These are phyloP conservation scores for Serranus cabrilla DNA, from an alignment of 2,797 vertebrate genomes.

Conservation along the genomic window DNA sequence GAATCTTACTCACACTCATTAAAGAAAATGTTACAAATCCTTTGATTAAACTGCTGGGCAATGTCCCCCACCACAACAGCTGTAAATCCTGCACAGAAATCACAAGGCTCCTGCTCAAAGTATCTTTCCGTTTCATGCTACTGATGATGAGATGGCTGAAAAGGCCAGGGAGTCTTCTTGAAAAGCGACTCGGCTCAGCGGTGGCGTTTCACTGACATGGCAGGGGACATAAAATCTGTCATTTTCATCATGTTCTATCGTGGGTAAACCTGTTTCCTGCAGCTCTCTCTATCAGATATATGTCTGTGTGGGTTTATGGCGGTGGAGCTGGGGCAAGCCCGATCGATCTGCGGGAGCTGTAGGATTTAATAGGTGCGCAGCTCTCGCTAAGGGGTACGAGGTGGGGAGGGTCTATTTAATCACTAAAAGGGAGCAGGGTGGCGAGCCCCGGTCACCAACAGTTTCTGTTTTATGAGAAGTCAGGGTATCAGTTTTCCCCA, in stretches of 20 bases:
- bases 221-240: slow-evolving; percentile 80
- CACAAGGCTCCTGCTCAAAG: slow-evolving; percentile 22
- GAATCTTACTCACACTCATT: slow-evolving; percentile 18
- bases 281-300: slow-evolving; percentile 81
- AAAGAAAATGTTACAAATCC: slow-evolving; percentile 11
- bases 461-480: slow-evolving; percentile 74
- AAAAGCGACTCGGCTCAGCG: slow-evolving; percentile 62
- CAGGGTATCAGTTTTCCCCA: slow-evolving; percentile 48
- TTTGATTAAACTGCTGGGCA: slow-evolving; percentile 3
- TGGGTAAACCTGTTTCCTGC: slow-evolving; percentile 80
- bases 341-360: slow-evolving; percentile 79
- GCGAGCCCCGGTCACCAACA: slow-evolving; percentile 71
- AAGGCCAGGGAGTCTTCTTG: slow-evolving; percentile 49
- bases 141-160: slow-evolving; percentile 49
- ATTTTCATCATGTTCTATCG: slow-evolving; percentile 80
- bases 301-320: slow-evolving; percentile 77
- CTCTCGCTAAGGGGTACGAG: slow-evolving; percentile 60
- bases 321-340: slow-evolving; percentile 64
- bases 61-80: slow-evolving; percentile 5
- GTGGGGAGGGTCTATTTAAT: slow-evolving; percentile 80
- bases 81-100: slow-evolving; percentile 32
- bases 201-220: slow-evolving; percentile 66
- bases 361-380: slow-evolving; percentile 81
- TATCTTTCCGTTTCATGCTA: slow-evolving; percentile 15
- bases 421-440: slow-evolving; percentile 76